Percentiles rank a stretch among this genome's conserved stretches.
Evolutionary conservation across 2,888 invertebrate genomes (phyloP).

Genomic region (Bimastos eiseni): DNA sequence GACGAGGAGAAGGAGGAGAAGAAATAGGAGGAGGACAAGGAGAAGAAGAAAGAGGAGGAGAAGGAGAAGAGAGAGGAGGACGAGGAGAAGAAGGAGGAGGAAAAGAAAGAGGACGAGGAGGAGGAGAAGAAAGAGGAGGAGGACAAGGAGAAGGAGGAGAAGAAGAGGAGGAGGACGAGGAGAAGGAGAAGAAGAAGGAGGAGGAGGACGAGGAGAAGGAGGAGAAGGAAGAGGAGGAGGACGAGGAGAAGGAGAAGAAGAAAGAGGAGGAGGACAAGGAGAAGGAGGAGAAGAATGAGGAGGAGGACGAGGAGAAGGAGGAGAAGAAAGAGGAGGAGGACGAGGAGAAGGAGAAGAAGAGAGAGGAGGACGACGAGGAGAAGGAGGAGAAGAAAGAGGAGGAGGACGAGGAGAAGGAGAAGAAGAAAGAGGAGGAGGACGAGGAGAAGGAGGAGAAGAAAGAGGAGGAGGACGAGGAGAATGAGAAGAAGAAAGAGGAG

Average conservation of each 20-base stretch:
- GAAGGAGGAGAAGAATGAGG: conserved; percentile 21
- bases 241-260: conserved; percentile 6
- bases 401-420: not conserved
- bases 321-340: not conserved
- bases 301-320: conserved; percentile 25
- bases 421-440: not conserved
- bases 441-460: too few relatives aligned
- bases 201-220: conserved; percentile 13
- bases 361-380: too few relatives aligned
- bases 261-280: not conserved
- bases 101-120: not conserved
- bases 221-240: not conserved
- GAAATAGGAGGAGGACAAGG: too few relatives aligned
- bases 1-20: too few relatives aligned
- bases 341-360: not conserved
- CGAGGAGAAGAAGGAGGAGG: conserved; percentile 20
- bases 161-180: conserved; percentile 17
- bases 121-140: too few relatives aligned
- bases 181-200: conserved; percentile 18
- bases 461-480: too few relatives aligned
- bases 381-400: not conserved
- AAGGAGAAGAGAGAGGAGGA: not conserved
- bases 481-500: too few relatives aligned
- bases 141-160: too few relatives aligned
- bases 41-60: too few relatives aligned